Conservation (phyloP, 2,797 vertebrate genomes). For the Knipowitschia caucasica region DNA sequence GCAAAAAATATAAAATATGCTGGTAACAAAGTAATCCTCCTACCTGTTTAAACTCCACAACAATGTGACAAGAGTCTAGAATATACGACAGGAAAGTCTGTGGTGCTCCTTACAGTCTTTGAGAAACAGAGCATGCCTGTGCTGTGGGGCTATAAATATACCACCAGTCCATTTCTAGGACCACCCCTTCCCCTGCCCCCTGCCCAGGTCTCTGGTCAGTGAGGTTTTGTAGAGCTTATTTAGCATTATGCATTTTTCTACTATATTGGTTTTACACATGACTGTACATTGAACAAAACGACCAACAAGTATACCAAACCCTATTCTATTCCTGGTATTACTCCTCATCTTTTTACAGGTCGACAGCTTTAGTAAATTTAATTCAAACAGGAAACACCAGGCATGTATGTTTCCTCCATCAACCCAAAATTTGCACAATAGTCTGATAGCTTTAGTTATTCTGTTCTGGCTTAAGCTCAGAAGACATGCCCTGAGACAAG, state of each 20-base stretch:
- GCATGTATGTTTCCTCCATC: background rate
- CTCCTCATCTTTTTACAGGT: background rate
- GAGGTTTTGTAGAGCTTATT: constrained; percentile 5
- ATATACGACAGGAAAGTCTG: constrained; percentile 26
- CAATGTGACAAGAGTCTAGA: constrained; percentile 34
- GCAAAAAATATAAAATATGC: background rate
- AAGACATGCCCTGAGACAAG: no score
- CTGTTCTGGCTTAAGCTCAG: background rate
- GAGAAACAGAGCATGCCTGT: constrained; percentile 60
- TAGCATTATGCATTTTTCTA: constrained; percentile 29
- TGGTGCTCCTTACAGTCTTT: constrained; percentile 52
- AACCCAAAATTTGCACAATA: background rate
- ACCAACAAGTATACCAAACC: no score
- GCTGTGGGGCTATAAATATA: constrained; percentile 77
- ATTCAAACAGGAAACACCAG: no score
- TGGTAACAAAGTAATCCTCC: constrained; percentile 8
- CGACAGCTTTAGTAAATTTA: no score
- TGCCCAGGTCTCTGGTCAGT: constrained; percentile 43
- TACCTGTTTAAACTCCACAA: constrained; percentile 55
- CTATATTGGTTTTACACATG: no score
- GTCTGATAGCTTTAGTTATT: background rate
- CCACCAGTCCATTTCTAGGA: constrained; percentile 74
- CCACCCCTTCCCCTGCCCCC: constrained; percentile 2
- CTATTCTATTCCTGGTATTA: background rate
- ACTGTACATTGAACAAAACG: no score